phyloP scores from a whole-genome alignment of 30 jellyfish, hydroid and myxozoan genomes.

The Aurelia coerulea region DNA sequence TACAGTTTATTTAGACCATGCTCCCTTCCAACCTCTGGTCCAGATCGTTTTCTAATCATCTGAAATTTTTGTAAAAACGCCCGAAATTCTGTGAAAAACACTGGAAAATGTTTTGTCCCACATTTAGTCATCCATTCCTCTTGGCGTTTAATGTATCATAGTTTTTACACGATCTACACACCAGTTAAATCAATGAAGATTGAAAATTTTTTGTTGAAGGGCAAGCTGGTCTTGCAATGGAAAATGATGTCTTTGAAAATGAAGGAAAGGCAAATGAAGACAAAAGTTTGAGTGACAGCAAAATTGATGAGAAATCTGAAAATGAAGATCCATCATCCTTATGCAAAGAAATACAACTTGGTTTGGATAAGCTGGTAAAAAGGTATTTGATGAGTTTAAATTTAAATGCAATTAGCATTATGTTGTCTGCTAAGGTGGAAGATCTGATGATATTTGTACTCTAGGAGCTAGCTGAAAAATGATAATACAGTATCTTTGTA shows the following conservation, averaged over 20 bases:
- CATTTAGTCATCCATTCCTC: too few relatives aligned
- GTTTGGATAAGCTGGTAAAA: conserved; percentile 18
- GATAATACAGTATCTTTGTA: too few relatives aligned
- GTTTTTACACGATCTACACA: background rate
- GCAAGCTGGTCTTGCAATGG: background rate
- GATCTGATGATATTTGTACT: too few relatives aligned
- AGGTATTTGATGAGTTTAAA: background rate
- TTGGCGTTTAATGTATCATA: too few relatives aligned
- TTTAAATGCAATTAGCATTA: background rate
- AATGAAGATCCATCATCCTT: background rate
- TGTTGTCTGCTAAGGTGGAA: too few relatives aligned
- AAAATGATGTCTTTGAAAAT: conserved; percentile 21
- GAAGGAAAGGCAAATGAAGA: background rate
- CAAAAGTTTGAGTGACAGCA: background rate
- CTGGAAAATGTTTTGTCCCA: too few relatives aligned
- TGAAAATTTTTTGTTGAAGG: background rate
- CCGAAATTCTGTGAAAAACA: too few relatives aligned
- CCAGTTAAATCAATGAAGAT: background rate
- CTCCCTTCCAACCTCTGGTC: too few relatives aligned
- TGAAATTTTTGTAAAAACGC: too few relatives aligned
- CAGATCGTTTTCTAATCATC: too few relatives aligned
- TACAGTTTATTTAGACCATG: too few relatives aligned
- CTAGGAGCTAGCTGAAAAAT: too few relatives aligned
- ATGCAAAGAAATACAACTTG: conserved; percentile 24
- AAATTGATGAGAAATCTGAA: conserved; percentile 1